Evolutionary conservation across 2,888 invertebrate species (phyloP), one percentile per base, ranked within the genome.

Genomic region (Lydus trimaculatus): DNA sequence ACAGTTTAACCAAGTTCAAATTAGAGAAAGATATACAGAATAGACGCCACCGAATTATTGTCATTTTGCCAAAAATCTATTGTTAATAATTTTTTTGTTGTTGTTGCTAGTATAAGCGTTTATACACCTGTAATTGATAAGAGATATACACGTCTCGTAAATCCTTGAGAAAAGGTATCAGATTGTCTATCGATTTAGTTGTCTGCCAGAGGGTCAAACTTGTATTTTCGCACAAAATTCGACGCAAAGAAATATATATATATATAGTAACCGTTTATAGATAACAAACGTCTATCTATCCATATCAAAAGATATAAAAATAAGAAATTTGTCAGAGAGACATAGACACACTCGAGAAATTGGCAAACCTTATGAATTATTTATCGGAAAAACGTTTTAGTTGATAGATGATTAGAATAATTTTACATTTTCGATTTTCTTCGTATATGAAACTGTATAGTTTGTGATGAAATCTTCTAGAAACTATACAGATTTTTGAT

Each of bases 111-210:
- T 33, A 11, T 33, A 1, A 7, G 33, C 8, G 33, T 9, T 33
- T 11, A 7, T 3, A 11, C 8, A 33, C 36, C 6, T 43, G 5
- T n/a, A 1, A n/a, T 52, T 23, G 20, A 52, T 20, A 4, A n/a
- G 3, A 58, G 23, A 28, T 3, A 11, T 58, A 31, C 28, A 13
- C 17, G 28, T 31, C 25, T 20, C 59, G 33, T 31, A 31, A 28
- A 60, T 60, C 60, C 60, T 36, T 33, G 60, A 60, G 20, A 13
- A 60, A n/a, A 17, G 7, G 33, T 17, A 60, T 60, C 33, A 33
- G 33, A 60, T 60, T 31, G 6, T 33, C 25, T 60, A 60, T 60
- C 33, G 60, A 60, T 60, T 60, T 60, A 36, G 17, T 20, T 36
- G 36, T 60, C 60, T 23, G n/a, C 33, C 31, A 5, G n/a, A 7